phyloP scores from a whole-genome alignment of 1,140 invertebrate species.

The Anadara kagoshimensis region DNA sequence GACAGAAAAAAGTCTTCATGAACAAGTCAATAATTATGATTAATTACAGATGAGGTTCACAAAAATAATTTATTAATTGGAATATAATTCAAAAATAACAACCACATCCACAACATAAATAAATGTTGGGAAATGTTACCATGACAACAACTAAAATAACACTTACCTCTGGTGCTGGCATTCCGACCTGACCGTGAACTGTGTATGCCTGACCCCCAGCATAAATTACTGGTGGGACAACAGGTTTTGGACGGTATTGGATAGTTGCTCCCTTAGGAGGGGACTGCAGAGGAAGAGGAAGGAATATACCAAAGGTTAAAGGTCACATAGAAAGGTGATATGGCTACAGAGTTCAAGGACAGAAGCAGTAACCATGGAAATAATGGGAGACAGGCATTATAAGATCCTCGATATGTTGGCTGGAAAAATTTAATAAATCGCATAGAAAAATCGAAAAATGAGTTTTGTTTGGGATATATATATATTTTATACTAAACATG shows the following conservation, averaged over 20 bases:
- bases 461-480: too few species aligned
- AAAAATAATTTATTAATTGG: too few species aligned
- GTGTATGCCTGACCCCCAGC: constrained; percentile 97
- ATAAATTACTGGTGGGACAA: constrained; percentile 85
- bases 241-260: constrained; percentile 98
- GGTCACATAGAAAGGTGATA: constrained; percentile 46
- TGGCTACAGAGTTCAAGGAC: constrained; percentile 40
- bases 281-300: constrained; percentile 85
- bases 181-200: constrained; percentile 93
- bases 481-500: too few species aligned
- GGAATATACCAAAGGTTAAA: constrained; percentile 51
- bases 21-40: too few species aligned
- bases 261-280: constrained; percentile 99
- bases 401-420: constrained; percentile 29
- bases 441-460: too few species aligned
- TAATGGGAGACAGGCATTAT: constrained; percentile 45
- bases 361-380: constrained; percentile 45
- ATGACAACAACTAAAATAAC: constrained; percentile 13
- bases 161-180: constrained; percentile 58
- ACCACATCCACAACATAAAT: too few species aligned
- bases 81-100: too few species aligned
- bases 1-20: too few species aligned
- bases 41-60: too few species aligned
- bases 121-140: constrained; percentile 10
- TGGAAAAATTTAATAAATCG: constrained; percentile 33